A percentile compares a stretch with the other conserved stretches of the same genome.
Conservation (phyloP, 2,888 invertebrate genomes). For the Athalia rosae region DNA sequence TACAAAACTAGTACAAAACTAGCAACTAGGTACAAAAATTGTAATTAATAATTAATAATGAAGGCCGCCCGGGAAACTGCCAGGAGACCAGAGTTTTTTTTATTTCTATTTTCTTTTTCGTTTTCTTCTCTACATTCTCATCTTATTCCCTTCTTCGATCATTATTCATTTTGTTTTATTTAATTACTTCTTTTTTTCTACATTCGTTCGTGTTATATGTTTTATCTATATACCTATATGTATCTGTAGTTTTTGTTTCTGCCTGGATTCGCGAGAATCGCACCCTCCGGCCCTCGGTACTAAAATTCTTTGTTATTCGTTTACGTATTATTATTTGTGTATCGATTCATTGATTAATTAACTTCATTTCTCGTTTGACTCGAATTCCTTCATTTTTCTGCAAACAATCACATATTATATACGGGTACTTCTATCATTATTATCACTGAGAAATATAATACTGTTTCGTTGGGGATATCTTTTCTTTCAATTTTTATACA, state of each 20-base stretch:
- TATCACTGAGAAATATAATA: conserved; percentile 64
- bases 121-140: conserved; percentile 44
- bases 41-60: conserved; percentile 68
- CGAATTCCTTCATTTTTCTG: conserved; percentile 7
- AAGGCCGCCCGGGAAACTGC: conserved; percentile 67
- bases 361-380: background rate
- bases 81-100: conserved; percentile 63
- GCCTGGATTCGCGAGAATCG: conserved; percentile 44
- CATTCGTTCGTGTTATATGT: conserved; percentile 45
- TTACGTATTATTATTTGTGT: background rate
- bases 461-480: conserved; percentile 62
- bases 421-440: conserved; percentile 43
- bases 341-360: background rate
- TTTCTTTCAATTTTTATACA: no score
- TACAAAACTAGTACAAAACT: conserved; percentile 79
- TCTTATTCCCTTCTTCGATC: conserved; percentile 46
- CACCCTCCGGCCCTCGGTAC: conserved; percentile 50
- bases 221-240: no score
- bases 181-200: conserved; percentile 16
- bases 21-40: conserved; percentile 77
- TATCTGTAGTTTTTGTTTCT: conserved; percentile 45
- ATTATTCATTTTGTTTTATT: conserved; percentile 23
- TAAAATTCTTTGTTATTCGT: conserved; percentile 14
- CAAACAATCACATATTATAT: background rate
- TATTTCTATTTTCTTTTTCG: conserved; percentile 48